A percentile compares a stretch with the other conserved stretches of the same genome.
Conservation (phyloP, 2,113 vertebrate genomes). For the Capreolus pygargus region DNA sequence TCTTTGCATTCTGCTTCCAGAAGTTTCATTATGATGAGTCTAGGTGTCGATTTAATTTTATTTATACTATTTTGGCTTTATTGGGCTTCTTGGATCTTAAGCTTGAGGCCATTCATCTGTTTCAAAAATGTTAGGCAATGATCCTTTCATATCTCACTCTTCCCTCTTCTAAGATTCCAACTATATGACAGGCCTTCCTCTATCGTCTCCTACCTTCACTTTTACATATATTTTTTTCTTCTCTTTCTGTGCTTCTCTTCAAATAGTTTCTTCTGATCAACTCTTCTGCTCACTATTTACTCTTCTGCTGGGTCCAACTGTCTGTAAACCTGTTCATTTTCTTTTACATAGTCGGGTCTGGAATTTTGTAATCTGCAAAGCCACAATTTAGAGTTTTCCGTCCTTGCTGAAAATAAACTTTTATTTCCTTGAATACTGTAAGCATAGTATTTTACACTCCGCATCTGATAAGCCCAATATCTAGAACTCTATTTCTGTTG, state of each 20-base stretch:
- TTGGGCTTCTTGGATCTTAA: background rate
- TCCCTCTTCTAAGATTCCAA: background rate
- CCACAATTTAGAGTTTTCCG: background rate
- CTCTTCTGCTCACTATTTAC: no score
- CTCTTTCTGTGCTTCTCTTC: background rate
- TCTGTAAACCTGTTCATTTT: background rate
- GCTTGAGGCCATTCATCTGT: background rate
- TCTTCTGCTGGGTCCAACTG: background rate
- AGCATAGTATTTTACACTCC: background rate
- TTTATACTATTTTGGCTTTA: background rate
- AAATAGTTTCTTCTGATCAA: background rate
- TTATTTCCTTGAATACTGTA: background rate
- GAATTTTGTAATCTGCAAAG: background rate
- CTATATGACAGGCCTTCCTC: background rate
- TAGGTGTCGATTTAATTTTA: background rate
- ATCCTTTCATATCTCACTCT: background rate
- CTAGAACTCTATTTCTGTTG: background rate
- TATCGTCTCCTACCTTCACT: background rate
- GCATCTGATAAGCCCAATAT: background rate
- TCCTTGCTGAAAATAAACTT: background rate
- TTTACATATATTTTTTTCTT: background rate
- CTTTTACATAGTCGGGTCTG: background rate
- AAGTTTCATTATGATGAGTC: background rate
- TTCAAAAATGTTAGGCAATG: background rate
- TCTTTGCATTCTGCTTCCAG: background rate